Percentiles rank a stretch among this genome's conserved stretches.
Conservation (phyloP, 2,113 vertebrate genomes). For the Furnarius figulus region DNA sequence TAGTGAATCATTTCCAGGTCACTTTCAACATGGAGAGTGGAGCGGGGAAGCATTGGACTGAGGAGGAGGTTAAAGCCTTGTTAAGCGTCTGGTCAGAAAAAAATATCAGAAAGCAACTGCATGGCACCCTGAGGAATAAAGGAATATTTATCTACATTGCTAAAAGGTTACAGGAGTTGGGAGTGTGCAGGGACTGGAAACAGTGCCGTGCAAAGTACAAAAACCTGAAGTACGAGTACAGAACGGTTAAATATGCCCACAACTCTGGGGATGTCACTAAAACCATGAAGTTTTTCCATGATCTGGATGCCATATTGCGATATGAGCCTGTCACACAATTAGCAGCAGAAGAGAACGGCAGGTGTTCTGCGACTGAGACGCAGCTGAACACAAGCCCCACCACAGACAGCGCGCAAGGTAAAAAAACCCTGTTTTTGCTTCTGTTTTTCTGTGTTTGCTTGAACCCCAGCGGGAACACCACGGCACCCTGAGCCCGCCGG, state of each 20-base stretch:
- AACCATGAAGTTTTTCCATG: constrained; percentile 81
- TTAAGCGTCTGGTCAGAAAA: constrained; percentile 88
- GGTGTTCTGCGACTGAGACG: constrained; percentile 52
- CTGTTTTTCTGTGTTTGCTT: constrained; percentile 40
- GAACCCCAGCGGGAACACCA: background rate
- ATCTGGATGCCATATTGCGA: constrained; percentile 76
- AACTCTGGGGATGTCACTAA: constrained; percentile 71
- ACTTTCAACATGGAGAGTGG: constrained; percentile 89
- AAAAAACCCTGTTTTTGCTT: constrained; percentile 25
- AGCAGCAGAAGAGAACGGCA: constrained; percentile 71
- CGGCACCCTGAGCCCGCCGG: background rate
- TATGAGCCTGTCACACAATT: constrained; percentile 56
- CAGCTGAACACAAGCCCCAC: constrained; percentile 55
- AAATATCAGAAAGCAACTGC: constrained; percentile 77
- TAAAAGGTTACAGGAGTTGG: constrained; percentile 86
- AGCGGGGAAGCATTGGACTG: constrained; percentile 81
- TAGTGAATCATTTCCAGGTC: constrained; percentile 92
- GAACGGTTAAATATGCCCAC: constrained; percentile 78
- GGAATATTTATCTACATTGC: constrained; percentile 88
- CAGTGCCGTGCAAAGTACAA: constrained; percentile 88
- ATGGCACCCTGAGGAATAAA: constrained; percentile 84
- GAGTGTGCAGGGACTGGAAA: constrained; percentile 86
- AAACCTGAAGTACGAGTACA: constrained; percentile 87
- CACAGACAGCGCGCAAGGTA: constrained; percentile 67
- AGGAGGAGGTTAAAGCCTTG: constrained; percentile 86